phyloP scores from a whole-genome alignment of 1,140 invertebrate species.

The Teleopsis dalmanni region DNA sequence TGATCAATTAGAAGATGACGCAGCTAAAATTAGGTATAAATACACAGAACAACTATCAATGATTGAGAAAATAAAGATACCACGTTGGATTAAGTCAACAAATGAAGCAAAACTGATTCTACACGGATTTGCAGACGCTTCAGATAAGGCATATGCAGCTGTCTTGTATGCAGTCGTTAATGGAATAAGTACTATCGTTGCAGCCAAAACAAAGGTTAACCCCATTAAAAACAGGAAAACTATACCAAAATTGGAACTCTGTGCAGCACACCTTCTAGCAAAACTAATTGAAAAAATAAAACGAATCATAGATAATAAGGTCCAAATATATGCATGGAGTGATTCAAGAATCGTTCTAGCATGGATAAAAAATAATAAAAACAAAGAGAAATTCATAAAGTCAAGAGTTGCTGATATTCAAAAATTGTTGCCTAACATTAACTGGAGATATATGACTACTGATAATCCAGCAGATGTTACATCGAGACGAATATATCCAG shows the following conservation, averaged over 20 bases:
- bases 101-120: neutral
- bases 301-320: neutral
- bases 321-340: neutral
- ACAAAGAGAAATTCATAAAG: neutral
- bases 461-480: slow-evolving; percentile 8
- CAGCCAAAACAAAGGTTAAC: slow-evolving; percentile 21
- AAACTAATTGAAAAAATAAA: neutral
- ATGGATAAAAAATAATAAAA: neutral
- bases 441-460: neutral
- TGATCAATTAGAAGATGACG: slow-evolving; percentile 21
- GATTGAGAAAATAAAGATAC: neutral
- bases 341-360: neutral
- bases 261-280: neutral
- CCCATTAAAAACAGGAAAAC: slow-evolving; percentile 15
- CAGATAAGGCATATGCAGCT: slow-evolving; percentile 9
- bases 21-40: slow-evolving; percentile 18
- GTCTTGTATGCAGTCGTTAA: neutral
- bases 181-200: slow-evolving; percentile 19
- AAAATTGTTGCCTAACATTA: neutral
- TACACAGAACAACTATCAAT: neutral
- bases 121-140: slow-evolving; percentile 9
- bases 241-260: slow-evolving; percentile 1
- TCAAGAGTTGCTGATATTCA: neutral
- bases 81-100: slow-evolving; percentile 1
- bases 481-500: neutral